Base-by-base conservation (phyloP, 2,797 vertebrate genomes). In the Cichlasoma orientale region DNA sequence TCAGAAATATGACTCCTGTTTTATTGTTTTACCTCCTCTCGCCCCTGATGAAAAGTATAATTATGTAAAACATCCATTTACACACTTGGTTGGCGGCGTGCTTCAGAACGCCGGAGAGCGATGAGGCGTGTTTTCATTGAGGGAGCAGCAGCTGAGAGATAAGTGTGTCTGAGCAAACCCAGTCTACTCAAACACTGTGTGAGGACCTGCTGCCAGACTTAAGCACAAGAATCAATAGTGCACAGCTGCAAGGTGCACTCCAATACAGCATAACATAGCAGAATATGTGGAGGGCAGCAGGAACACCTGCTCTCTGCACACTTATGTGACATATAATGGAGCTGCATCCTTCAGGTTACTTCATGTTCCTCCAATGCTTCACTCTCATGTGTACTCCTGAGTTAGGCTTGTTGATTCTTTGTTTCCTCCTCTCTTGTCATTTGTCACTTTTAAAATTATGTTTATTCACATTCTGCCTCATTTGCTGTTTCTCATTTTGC, bases 61-160 rank as follows among this genome's bases (percentile, higher is more conserved):
- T 84, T 84, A 91, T 89, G 87, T 83, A 85, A 92, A 91, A 90
- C 90, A 90, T 70, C 57, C 75, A 58, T 84, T 89, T 78, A 84
- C 87, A 86, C 80, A 79, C 72, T 82, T 18, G 70, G 82, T 33
- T 75, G 78, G 79, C 12, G 16, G 29, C 3, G 2, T 11, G 11
- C 59, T 21, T 79, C 69, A 53, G 56, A 78, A 41, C 74, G 55
- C 75, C 59, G 2, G 56, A 41, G 72, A 57, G 71, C 21, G 70
- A 55, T 1, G 56, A 79, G 56, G 75, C 44, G 1, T 75, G 82
- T 87, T 89, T 80, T 75, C 73, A 66, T 85, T 81, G 4, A 5
- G 55, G 23, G 59, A 80, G 79, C 68, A 73, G 83, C 82, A 72
- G 86, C 86, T 69, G 77, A 85, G 79, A 88, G 82, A 88, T 84